A percentile compares a stretch with the other conserved stretches of the same genome.
Conservation (phyloP, 2,888 invertebrate species). For the Rhopalosiphum nymphaeae region DNA sequence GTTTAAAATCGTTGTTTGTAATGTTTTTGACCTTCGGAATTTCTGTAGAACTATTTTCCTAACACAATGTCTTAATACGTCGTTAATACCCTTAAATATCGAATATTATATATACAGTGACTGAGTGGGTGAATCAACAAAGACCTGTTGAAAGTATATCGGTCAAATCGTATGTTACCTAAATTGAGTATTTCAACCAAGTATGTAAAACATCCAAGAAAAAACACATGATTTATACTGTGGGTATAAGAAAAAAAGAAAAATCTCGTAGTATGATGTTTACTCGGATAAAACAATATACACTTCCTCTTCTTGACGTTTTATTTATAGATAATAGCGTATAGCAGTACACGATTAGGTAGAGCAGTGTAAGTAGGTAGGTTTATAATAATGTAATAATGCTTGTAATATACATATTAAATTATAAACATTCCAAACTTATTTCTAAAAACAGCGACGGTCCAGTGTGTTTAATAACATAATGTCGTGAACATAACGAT, state of each 20-base stretch:
- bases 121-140: too few species aligned
- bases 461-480: slow-evolving; percentile 22
- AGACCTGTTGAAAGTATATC: not conserved
- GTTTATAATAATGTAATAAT: not conserved
- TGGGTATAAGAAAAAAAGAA: not conserved
- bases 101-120: too few species aligned
- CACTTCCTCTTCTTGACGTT: not conserved
- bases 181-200: too few species aligned
- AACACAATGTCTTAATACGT: too few species aligned
- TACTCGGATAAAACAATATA: not conserved
- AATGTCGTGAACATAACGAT: not conserved
- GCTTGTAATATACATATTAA: not conserved
- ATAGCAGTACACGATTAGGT: not conserved
- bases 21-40: not conserved
- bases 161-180: too few species aligned
- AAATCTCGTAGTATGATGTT: not conserved
- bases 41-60: not conserved
- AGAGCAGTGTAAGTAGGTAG: not conserved
- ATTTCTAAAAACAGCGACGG: slow-evolving; percentile 29
- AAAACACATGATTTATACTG: not conserved
- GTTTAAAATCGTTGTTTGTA: not conserved
- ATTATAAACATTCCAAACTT: not conserved
- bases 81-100: too few species aligned
- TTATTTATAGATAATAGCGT: not conserved
- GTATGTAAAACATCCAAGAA: not conserved